phyloP scores from a whole-genome alignment of 2,113 vertebrate genomes.

The Typhlomys cinereus region DNA sequence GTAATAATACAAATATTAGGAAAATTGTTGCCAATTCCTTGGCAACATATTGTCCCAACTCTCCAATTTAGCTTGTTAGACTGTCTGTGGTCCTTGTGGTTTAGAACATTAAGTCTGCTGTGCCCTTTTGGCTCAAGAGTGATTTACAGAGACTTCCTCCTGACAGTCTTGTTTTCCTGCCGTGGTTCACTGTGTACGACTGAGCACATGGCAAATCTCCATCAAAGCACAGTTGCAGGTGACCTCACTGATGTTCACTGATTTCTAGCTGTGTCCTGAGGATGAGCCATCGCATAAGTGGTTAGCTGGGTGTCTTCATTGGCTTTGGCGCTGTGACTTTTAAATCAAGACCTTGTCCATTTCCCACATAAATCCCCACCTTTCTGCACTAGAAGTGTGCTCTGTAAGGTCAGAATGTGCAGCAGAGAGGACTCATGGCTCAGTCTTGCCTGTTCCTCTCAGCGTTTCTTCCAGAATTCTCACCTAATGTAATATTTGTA shows the following conservation, averaged over 20 bases:
- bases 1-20: slow-evolving; percentile 59
- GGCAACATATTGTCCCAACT: slow-evolving; percentile 5
- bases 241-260: slow-evolving; percentile 21
- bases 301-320: slow-evolving; percentile 1
- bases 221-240: not conserved
- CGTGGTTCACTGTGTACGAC: not conserved
- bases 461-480: slow-evolving; percentile 40
- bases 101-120: slow-evolving; percentile 41
- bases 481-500: slow-evolving; percentile 25
- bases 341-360: slow-evolving; percentile 23
- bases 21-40: slow-evolving; percentile 41
- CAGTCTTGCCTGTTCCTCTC: slow-evolving; percentile 28
- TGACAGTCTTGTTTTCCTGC: slow-evolving; percentile 41
- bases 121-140: slow-evolving; percentile 25
- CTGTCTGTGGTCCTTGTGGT: slow-evolving; percentile 34
- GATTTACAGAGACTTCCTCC: slow-evolving; percentile 37
- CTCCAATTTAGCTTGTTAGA: slow-evolving; percentile 34
- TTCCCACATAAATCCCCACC: slow-evolving; percentile 33
- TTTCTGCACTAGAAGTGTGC: slow-evolving; percentile 52
- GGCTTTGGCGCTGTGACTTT: slow-evolving; percentile 7
- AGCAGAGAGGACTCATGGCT: too few relatives aligned
- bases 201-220: not conserved
- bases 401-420: slow-evolving; percentile 12
- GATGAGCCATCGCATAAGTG: not conserved
- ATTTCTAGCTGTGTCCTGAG: slow-evolving; percentile 7